A percentile compares a stretch with the other conserved stretches of the same genome.
Evolutionary conservation across 2,113 vertebrate species (phyloP).

Genomic region (Leptocoma aspasia): DNA sequence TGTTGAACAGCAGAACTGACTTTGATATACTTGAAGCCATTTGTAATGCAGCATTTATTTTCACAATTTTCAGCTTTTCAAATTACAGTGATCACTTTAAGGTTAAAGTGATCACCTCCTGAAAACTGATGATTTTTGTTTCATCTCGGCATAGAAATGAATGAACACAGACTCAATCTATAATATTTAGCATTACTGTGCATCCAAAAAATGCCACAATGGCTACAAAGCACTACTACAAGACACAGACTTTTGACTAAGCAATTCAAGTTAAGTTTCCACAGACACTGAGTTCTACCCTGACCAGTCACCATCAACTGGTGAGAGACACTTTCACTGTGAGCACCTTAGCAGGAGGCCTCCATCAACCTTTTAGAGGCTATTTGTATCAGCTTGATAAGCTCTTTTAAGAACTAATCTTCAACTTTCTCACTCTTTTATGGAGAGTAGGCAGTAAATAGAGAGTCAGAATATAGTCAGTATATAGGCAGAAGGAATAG

Average conservation of each 20-base stretch:
- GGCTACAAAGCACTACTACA: neutral
- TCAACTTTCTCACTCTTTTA: neutral
- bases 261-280: neutral
- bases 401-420: neutral
- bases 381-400: neutral
- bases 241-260: neutral
- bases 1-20: neutral
- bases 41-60: neutral
- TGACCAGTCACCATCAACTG: neutral
- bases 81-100: neutral
- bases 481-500: neutral
- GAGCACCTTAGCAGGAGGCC: neutral
- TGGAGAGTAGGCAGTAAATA: neutral
- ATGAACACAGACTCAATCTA: neutral
- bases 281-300: neutral
- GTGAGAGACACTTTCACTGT: neutral
- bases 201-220: neutral
- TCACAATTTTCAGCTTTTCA: neutral
- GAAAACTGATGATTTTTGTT: neutral
- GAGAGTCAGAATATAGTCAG: too few relatives aligned
- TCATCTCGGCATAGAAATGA: neutral
- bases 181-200: neutral
- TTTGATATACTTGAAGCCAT: neutral
- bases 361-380: neutral
- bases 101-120: neutral